These are phyloP conservation scores for Galeopterus variegatus DNA, from an alignment of 2,113 vertebrate species.

Conservation along the genomic window DNA sequence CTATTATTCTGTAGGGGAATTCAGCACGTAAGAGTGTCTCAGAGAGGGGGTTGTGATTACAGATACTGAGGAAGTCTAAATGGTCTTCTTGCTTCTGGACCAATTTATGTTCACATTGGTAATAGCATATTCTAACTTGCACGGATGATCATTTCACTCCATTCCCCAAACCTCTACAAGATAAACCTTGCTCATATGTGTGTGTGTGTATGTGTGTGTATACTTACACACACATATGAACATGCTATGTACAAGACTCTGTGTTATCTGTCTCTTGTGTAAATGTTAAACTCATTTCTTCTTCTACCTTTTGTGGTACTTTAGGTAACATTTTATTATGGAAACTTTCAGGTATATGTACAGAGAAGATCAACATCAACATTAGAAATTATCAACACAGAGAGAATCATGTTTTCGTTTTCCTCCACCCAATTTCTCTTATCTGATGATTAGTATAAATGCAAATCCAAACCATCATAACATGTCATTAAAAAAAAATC, in stretches of 20 bases:
- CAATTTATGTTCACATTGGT: not conserved
- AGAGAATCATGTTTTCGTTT: not conserved
- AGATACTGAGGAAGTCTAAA: not conserved
- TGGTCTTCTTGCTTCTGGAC: not conserved
- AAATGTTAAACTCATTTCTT: not conserved
- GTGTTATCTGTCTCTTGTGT: not conserved
- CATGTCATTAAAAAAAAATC: not conserved
- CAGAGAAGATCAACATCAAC: not conserved
- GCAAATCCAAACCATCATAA: no score
- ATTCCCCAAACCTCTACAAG: not conserved
- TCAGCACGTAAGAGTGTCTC: not conserved
- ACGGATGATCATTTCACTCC: not conserved
- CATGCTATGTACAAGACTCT: no score
- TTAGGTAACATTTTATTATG: no score
- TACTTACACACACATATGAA: no score
- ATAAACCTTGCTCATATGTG: not conserved
- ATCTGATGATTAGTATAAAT: no score
- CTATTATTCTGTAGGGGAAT: not conserved
- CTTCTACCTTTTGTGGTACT: not conserved
- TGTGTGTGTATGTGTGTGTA: not conserved
- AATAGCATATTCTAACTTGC: not conserved
- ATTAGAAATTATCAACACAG: not conserved
- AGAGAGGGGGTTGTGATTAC: accelerated
- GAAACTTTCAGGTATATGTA: not conserved
- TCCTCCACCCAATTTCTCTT: not conserved